Percentiles rank a stretch among this genome's conserved stretches.
Evolutionary conservation across 2,797 vertebrate species (phyloP).

Genomic region (Notoglanidium macrostoma): DNA sequence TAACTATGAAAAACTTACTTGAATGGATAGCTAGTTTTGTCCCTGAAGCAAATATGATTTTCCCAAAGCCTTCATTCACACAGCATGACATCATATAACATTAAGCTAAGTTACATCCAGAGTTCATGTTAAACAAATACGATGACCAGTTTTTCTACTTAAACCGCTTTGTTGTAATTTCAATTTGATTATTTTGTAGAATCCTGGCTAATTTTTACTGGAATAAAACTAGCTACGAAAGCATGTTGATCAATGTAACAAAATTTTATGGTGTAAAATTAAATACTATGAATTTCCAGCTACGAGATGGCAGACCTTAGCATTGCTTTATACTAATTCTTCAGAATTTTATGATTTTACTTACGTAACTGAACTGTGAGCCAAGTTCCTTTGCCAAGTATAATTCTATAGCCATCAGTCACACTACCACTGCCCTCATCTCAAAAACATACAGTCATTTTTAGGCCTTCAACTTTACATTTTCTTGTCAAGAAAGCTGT

Average conservation of each 20-base stretch:
- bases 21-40: constrained; percentile 34
- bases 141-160: no score
- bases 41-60: constrained; percentile 48
- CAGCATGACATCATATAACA: not conserved
- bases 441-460: not conserved
- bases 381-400: constrained; percentile 31
- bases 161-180: no score
- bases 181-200: not conserved
- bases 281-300: constrained; percentile 17
- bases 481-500: not conserved
- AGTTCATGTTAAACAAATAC: no score
- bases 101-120: not conserved
- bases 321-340: not conserved
- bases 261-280: not conserved
- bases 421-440: constrained; percentile 31
- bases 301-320: not conserved
- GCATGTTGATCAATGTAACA: not conserved
- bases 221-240: not conserved
- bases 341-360: constrained; percentile 10
- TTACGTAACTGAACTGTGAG: constrained; percentile 44
- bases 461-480: not conserved
- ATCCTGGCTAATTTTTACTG: not conserved
- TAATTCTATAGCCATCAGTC: constrained; percentile 34
- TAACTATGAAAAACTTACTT: constrained; percentile 34
- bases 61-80: constrained; percentile 50